Evolutionary conservation across 1,140 invertebrate species (phyloP).

Genomic region (Caenorhabditis briggsae): DNA sequence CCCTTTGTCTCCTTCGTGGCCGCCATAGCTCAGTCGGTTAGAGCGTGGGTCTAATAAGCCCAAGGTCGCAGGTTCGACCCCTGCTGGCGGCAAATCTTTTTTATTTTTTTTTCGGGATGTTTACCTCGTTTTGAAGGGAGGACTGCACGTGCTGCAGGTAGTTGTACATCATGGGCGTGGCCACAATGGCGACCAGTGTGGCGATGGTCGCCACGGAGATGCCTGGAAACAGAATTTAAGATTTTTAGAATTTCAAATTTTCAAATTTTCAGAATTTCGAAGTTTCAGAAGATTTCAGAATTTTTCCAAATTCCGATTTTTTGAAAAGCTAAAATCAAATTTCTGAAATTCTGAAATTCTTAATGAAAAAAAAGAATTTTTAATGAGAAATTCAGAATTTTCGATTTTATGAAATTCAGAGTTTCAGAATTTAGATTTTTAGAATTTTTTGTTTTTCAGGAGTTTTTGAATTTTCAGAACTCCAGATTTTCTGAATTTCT

Average conservation of each 20-base stretch:
- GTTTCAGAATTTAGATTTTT: too few relatives aligned
- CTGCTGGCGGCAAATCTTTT: slow-evolving; percentile 74
- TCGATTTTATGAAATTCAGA: too few relatives aligned
- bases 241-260: too few relatives aligned
- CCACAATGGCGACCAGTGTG: slow-evolving; percentile 65
- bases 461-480: too few relatives aligned
- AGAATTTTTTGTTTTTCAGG: too few relatives aligned
- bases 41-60: slow-evolving; percentile 78
- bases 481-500: too few relatives aligned
- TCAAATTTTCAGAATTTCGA: too few relatives aligned
- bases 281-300: background rate
- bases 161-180: slow-evolving; percentile 69
- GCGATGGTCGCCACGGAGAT: slow-evolving; percentile 58
- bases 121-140: slow-evolving; percentile 66
- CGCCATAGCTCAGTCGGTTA: slow-evolving; percentile 78
- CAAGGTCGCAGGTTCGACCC: slow-evolving; percentile 78
- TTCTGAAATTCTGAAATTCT: too few relatives aligned
- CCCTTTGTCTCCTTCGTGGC: slow-evolving; percentile 19
- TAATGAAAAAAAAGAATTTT: too few relatives aligned
- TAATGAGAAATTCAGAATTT: background rate
- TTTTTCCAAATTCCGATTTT: background rate
- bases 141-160: slow-evolving; percentile 68
- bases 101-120: background rate
- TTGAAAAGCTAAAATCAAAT: slow-evolving; percentile 23
- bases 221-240: background rate